Base-by-base conservation (phyloP, 23 tunicate genomes). In the Trididemnum nubilum region DNA sequence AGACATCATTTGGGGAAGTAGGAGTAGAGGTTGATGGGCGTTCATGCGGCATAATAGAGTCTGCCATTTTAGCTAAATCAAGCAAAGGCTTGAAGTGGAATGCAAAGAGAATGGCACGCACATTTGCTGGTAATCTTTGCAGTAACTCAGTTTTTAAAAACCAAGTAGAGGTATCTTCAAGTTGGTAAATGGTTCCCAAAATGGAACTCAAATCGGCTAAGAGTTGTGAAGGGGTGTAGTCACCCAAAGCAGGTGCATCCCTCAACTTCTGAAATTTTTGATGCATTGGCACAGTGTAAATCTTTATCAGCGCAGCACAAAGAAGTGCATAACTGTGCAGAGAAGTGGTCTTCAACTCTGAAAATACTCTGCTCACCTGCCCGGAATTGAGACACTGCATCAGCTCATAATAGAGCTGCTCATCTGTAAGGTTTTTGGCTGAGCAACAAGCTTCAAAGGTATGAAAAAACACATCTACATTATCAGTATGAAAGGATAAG, bases 401-500 rank as follows among this genome's bases (percentile, higher is more conserved):
- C 4, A 67, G 38, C 25, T 67, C 74, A 67, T 12, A 67, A 33
- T 67, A 67, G 5, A 67, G 38, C 33, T 67, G 74, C 25, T 67
- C 74, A 67, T 67, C 74, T 30, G 37, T 67, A 3, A 67, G 33
- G 25, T 67, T 32, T 67, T 32, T 31, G 22, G 7, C 25, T 7
- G 33, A 67, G 74, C 33, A 67, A 33, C 33, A n/a, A 24, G 74
- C 74, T 12, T 67, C 38, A 67, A 67, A 67, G 12, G 74, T 67
- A 33, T 33, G 38, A 67, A 67, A 67, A 67, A 67, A 67, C n/a
- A 67, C n/a, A 5, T 67, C 74, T 3, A 67, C 74, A 67, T 67
- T 67, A 4, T 67, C 38, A 9, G 38, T 21, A 67, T 67, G 12
- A 67, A 67, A 67, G 7, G 12, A 30, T 3, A 67, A 38, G 3